These are phyloP conservation scores for Antitype chi DNA, from an alignment of 2,888 invertebrate genomes.

Conservation along the genomic window DNA sequence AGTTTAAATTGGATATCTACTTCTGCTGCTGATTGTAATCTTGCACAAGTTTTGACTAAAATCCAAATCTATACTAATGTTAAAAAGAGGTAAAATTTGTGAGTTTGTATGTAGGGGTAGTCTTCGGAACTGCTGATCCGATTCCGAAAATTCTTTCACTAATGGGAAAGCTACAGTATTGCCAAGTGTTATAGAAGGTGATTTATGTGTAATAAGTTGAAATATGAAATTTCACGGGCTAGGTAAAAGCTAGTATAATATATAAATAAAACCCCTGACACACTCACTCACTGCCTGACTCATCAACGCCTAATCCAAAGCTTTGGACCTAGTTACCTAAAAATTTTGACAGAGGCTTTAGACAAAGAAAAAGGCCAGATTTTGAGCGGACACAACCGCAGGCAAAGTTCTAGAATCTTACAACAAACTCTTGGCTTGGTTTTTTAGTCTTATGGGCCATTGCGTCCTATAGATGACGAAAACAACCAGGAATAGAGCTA, in stretches of 20 bases:
- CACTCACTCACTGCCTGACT: neutral
- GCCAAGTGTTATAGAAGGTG: too few species aligned
- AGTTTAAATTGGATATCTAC: constrained; percentile 4
- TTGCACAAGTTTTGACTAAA: neutral
- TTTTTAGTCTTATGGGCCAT: neutral
- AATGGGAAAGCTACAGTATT: too few species aligned
- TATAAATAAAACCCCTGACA: neutral
- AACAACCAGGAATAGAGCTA: neutral
- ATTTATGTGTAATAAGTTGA: too few species aligned
- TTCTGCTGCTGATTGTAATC: neutral
- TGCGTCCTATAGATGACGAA: neutral
- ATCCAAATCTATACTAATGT: neutral
- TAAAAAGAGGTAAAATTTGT: too few species aligned
- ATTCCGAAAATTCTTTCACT: too few species aligned
- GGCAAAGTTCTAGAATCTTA: neutral
- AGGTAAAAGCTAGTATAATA: neutral
- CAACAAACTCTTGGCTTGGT: neutral
- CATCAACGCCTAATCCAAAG: too few species aligned
- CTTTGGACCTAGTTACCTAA: too few species aligned
- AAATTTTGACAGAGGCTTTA: neutral
- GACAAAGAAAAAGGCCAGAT: neutral
- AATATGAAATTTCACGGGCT: too few species aligned
- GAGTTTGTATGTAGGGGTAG: too few species aligned
- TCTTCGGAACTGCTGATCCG: too few species aligned
- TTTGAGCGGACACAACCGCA: too few species aligned